phyloP scores from a whole-genome alignment of 2,113 vertebrate species.

The Sylvietta virens region DNA sequence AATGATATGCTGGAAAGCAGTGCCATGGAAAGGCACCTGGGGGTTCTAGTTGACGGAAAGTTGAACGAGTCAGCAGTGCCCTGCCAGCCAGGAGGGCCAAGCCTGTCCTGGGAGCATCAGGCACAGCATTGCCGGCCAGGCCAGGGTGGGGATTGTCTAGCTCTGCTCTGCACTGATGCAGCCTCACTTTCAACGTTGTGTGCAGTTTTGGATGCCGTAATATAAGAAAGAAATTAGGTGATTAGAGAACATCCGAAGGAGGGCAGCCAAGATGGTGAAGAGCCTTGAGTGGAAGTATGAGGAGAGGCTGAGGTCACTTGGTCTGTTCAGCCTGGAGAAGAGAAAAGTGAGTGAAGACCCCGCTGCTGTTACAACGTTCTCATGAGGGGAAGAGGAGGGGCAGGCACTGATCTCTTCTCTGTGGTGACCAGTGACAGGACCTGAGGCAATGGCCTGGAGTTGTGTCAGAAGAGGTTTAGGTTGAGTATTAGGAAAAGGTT shows the following conservation, averaged over 20 bases:
- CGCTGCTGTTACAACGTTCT: not conserved
- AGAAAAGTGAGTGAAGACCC: not conserved
- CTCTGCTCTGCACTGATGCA: not conserved
- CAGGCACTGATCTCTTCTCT: not conserved
- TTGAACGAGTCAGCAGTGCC: not conserved
- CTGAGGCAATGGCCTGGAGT: not conserved
- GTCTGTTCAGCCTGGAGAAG: not conserved
- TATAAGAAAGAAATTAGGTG: not conserved
- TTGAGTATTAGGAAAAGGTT: not conserved
- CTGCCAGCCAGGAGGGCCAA: not conserved
- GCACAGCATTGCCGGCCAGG: rapidly evolving
- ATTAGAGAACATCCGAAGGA: not conserved
- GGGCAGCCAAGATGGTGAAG: not conserved
- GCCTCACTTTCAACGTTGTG: not conserved
- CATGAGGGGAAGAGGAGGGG: not conserved
- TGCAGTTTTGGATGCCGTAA: not conserved
- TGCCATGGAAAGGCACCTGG: not conserved
- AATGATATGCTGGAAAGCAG: not conserved
- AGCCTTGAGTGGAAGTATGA: not conserved
- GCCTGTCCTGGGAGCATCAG: not conserved
- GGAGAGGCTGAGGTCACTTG: not conserved
- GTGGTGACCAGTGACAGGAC: not conserved
- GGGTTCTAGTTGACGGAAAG: rapidly evolving
- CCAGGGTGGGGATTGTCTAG: rapidly evolving
- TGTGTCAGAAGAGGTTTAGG: not conserved